Conservation (phyloP, 2,888 invertebrate species). For the Acrobasis consociella region DNA sequence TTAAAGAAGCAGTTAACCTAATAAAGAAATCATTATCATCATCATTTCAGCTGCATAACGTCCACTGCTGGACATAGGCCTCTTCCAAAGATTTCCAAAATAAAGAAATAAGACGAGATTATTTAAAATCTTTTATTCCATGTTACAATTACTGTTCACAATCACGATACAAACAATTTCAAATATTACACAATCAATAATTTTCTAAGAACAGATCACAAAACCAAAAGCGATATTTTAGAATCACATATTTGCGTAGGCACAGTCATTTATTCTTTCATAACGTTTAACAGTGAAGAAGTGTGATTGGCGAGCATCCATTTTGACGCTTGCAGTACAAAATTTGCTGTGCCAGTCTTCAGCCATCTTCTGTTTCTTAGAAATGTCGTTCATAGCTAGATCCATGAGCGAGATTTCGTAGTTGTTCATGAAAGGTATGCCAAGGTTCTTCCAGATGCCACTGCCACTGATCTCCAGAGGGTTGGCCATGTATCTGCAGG, state of each 20-base stretch:
- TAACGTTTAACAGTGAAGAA: slow-evolving; percentile 52
- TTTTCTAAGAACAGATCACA: slow-evolving; percentile 27
- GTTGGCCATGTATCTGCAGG: slow-evolving; percentile 69
- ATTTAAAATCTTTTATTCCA: not conserved
- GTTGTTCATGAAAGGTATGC: slow-evolving; percentile 72
- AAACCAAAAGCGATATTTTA: not conserved
- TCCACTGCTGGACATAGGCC: too few relatives aligned
- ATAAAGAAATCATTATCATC: not conserved
- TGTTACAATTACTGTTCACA: not conserved
- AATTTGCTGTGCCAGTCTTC: slow-evolving; percentile 61
- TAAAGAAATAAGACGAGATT: not conserved
- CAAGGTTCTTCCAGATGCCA: slow-evolving; percentile 73
- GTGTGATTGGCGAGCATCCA: slow-evolving; percentile 49
- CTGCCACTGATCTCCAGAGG: slow-evolving; percentile 68
- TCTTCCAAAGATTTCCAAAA: too few relatives aligned
- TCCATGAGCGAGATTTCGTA: slow-evolving; percentile 64
- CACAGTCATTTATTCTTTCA: slow-evolving; percentile 60
- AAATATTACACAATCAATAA: slow-evolving; percentile 16
- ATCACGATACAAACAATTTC: slow-evolving; percentile 6
- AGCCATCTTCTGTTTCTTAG: slow-evolving; percentile 44
- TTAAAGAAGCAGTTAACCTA: not conserved
- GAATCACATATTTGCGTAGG: slow-evolving; percentile 52
- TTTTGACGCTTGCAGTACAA: slow-evolving; percentile 45
- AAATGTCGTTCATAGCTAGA: slow-evolving; percentile 59
- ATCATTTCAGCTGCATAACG: too few relatives aligned